phyloP scores from a whole-genome alignment of 2,113 vertebrate species.

The Rhegmatorhina hoffmannsi region DNA sequence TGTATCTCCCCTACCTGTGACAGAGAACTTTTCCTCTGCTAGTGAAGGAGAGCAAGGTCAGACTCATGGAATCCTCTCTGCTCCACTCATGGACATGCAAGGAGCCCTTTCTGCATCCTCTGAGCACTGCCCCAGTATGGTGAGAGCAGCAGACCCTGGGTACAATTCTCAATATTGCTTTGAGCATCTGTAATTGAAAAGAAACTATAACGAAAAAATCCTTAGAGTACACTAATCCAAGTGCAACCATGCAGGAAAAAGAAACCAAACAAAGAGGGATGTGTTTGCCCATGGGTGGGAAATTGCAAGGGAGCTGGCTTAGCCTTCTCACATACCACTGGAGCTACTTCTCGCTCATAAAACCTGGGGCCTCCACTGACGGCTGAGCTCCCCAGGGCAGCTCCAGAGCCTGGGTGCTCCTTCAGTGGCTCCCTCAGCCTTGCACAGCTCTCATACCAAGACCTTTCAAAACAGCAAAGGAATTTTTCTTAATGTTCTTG shows the following conservation, averaged over 20 bases:
- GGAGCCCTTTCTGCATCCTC: not conserved
- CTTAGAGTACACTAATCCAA: not conserved
- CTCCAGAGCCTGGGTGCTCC: not conserved
- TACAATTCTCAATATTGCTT: not conserved
- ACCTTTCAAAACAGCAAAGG: not conserved
- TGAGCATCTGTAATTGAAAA: not conserved
- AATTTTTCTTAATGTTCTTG: not conserved
- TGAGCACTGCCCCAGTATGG: not conserved
- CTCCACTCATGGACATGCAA: accelerated
- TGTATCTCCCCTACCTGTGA: not conserved
- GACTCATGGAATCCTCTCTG: not conserved
- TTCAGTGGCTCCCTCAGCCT: not conserved
- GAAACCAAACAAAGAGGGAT: not conserved
- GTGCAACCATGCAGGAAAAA: accelerated
- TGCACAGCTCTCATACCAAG: not conserved
- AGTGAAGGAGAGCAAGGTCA: not conserved
- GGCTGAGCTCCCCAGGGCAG: not conserved
- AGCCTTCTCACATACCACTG: not conserved
- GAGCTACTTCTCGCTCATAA: not conserved
- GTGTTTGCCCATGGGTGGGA: not conserved
- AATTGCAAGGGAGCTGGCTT: not conserved
- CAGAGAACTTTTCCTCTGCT: not conserved
- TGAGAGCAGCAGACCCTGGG: not conserved
- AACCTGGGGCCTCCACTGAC: not conserved
- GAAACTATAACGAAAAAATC: not conserved